Percentiles rank a stretch among this genome's conserved stretches.
phyloP scores from a whole-genome alignment of 2,113 vertebrate genomes.

The Lamprotornis superbus region DNA sequence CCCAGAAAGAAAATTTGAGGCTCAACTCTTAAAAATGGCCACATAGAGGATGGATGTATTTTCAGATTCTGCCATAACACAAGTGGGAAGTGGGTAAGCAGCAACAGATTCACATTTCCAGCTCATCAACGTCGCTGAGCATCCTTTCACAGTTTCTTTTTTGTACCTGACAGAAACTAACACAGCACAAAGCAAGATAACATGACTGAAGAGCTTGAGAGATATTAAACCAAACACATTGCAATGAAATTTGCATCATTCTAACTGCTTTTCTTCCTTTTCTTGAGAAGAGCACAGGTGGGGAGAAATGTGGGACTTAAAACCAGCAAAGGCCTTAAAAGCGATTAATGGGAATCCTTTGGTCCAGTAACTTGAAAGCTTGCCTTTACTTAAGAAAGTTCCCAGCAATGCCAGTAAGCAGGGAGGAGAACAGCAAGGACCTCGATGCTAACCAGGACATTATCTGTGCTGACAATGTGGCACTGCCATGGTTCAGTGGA shows the following conservation, averaged over 20 bases:
- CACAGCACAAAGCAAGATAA: background rate
- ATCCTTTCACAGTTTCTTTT: background rate
- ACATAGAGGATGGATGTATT: background rate
- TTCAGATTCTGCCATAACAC: background rate
- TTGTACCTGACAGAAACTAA: background rate
- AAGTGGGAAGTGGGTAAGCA: background rate
- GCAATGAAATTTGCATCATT: background rate
- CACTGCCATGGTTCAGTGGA: background rate
- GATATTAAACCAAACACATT: background rate
- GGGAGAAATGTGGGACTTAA: background rate
- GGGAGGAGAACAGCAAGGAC: background rate
- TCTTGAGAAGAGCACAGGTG: background rate
- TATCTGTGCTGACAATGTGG: background rate
- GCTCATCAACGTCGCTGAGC: accelerated
- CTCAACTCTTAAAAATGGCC: background rate
- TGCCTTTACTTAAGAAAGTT: background rate
- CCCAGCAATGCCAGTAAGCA: background rate
- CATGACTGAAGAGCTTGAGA: background rate
- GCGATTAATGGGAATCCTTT: background rate
- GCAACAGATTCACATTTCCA: background rate
- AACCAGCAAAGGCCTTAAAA: background rate
- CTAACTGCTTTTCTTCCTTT: background rate
- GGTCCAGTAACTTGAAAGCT: background rate
- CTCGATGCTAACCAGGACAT: background rate
- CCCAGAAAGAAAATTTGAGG: background rate